A percentile compares a stretch with the other conserved stretches of the same genome.
phyloP scores from a whole-genome alignment of 2,113 vertebrate genomes.

The Scortum barcoo region DNA sequence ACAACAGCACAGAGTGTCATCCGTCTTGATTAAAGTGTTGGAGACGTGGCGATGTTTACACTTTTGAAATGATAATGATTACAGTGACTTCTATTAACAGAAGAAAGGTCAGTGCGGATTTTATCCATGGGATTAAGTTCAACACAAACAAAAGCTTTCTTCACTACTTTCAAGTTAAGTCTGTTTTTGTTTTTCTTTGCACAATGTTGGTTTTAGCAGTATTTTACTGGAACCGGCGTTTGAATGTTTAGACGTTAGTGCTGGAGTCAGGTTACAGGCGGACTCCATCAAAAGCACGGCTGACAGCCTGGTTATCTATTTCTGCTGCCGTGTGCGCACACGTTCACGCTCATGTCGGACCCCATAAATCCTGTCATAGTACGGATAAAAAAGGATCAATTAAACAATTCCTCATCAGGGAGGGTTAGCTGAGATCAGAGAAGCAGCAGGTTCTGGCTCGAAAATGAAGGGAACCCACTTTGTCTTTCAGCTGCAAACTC shows the following conservation, averaged over 20 bases:
- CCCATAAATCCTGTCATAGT: neutral
- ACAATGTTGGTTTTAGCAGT: slow-evolving; percentile 8
- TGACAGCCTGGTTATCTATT: slow-evolving; percentile 12
- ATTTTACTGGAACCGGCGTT: neutral
- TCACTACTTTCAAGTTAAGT: slow-evolving; percentile 6
- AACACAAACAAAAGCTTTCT: slow-evolving; percentile 43
- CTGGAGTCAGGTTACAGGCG: neutral
- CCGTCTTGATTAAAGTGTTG: slow-evolving; percentile 22
- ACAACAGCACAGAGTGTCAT: neutral
- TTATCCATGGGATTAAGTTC: slow-evolving; percentile 15
- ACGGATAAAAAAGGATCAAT: neutral
- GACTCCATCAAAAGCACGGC: slow-evolving; percentile 16
- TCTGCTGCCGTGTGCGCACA: neutral
- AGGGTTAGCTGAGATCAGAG: slow-evolving; percentile 18
- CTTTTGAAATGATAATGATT: slow-evolving; percentile 39
- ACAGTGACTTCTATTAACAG: slow-evolving; percentile 39
- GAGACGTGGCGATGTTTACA: slow-evolving; percentile 11
- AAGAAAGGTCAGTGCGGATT: slow-evolving; percentile 17
- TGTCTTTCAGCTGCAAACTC: neutral
- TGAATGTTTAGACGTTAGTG: slow-evolving; percentile 29
- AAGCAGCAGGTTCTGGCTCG: neutral
- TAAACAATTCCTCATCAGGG: slow-evolving; percentile 1
- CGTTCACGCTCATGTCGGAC: neutral
- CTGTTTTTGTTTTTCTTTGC: neutral
- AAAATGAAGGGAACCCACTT: neutral